phyloP scores from a whole-genome alignment of 2,113 vertebrate genomes.

The Pheucticus melanocephalus region DNA sequence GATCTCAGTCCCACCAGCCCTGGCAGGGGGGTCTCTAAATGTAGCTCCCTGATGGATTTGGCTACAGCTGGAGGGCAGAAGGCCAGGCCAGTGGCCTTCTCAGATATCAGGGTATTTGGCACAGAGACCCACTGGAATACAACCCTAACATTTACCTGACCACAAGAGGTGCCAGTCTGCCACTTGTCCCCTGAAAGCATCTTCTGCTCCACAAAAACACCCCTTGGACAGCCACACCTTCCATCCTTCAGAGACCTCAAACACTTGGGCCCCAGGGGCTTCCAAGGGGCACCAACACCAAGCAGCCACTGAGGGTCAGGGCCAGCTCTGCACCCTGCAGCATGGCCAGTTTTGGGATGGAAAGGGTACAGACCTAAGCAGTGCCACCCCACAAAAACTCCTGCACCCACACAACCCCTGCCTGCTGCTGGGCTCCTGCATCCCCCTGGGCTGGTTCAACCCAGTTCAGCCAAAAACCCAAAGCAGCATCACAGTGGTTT shows the following conservation, averaged over 20 bases:
- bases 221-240: not conserved
- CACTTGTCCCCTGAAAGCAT: not conserved
- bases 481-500: not conserved
- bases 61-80: not conserved
- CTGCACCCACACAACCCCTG: not conserved
- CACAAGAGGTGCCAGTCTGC: not conserved
- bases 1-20: not conserved
- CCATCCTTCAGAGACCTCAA: not conserved
- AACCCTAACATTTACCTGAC: conserved; percentile 10
- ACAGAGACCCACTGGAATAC: not conserved
- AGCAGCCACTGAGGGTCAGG: not conserved
- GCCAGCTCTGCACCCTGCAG: not conserved
- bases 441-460: not conserved
- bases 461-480: not conserved
- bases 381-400: not conserved
- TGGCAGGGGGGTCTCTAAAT: not conserved
- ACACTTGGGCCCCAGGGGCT: not conserved
- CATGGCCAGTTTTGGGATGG: not conserved
- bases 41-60: not conserved
- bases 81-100: conserved; percentile 49
- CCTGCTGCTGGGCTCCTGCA: not conserved
- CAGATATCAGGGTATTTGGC: not conserved
- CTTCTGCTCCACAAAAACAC: not conserved
- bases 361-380: not conserved
- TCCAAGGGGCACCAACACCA: not conserved